Conservation (phyloP, 2,113 vertebrate genomes). For the Deroptyus accipitrinus region DNA sequence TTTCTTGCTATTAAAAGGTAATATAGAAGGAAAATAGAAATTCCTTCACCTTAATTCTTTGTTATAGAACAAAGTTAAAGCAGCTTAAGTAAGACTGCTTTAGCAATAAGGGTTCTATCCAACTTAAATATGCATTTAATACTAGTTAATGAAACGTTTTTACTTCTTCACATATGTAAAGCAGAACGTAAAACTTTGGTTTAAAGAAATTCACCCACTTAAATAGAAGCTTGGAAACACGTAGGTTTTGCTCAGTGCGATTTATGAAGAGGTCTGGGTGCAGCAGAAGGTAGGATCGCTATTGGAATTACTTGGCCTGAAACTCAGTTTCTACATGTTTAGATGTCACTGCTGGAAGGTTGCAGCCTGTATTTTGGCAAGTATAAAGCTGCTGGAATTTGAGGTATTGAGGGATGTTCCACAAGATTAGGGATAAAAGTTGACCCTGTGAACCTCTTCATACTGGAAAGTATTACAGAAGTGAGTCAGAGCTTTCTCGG, state of each 20-base stretch:
- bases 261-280: neutral
- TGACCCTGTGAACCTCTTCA: slow-evolving; percentile 15
- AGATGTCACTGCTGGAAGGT: neutral
- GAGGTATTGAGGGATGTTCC: slow-evolving; percentile 8
- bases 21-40: neutral
- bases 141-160: neutral
- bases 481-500: neutral
- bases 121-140: neutral
- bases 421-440: slow-evolving; percentile 18
- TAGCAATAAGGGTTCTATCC: neutral
- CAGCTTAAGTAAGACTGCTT: neutral
- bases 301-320: neutral
- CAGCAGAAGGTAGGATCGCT: neutral
- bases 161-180: neutral
- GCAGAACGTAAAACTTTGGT: neutral
- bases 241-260: neutral
- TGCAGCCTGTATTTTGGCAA: neutral
- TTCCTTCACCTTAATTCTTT: neutral
- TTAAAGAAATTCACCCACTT: neutral
- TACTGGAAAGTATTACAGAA: neutral
- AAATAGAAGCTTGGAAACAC: neutral
- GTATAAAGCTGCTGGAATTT: neutral
- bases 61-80: neutral
- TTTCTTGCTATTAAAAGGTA: neutral
- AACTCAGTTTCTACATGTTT: neutral